Evolutionary conservation across 2,113 vertebrate genomes (phyloP).

Genomic region (Zeus faber): DNA sequence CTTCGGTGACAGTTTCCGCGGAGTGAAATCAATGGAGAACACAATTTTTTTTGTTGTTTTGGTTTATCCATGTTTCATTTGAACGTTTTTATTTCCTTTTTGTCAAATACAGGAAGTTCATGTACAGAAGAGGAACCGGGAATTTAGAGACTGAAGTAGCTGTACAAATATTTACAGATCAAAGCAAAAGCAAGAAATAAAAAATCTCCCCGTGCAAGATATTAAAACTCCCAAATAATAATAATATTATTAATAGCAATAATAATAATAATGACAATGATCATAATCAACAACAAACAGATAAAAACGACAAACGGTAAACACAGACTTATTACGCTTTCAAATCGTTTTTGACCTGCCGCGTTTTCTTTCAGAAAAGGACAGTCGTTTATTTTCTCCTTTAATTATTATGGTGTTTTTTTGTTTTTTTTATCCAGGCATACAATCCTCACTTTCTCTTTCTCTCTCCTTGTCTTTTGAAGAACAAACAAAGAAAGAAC

Average conservation of each 20-base stretch:
- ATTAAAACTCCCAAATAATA: slow-evolving; percentile 57
- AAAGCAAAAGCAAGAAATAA: slow-evolving; percentile 44
- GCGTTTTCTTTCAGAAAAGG: slow-evolving; percentile 60
- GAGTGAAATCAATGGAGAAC: slow-evolving; percentile 13
- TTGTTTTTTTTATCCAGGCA: slow-evolving; percentile 24
- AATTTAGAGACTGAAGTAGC: slow-evolving; percentile 64
- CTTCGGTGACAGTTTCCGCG: too few species aligned
- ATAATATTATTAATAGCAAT: slow-evolving; percentile 39
- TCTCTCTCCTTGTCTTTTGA: slow-evolving; percentile 53
- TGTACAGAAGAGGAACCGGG: slow-evolving; percentile 68
- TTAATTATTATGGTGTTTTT: slow-evolving; percentile 10
- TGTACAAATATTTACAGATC: slow-evolving; percentile 77
- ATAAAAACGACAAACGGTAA: slow-evolving; percentile 67
- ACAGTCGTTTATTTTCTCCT: slow-evolving; percentile 32
- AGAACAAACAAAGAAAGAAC: slow-evolving; percentile 64
- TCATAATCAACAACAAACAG: slow-evolving; percentile 70
- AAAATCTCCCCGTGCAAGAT: slow-evolving; percentile 42
- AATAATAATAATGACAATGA: slow-evolving; percentile 53
- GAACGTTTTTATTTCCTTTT: slow-evolving; percentile 70
- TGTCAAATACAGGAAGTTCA: slow-evolving; percentile 75
- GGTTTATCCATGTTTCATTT: slow-evolving; percentile 38
- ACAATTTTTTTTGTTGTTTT: too few species aligned
- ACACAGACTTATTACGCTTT: slow-evolving; percentile 65
- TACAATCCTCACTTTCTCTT: slow-evolving; percentile 16
- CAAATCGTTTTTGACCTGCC: slow-evolving; percentile 42